Base-by-base conservation (phyloP, 2,888 invertebrate species). In the Pristionchus fissidentatus region DNA sequence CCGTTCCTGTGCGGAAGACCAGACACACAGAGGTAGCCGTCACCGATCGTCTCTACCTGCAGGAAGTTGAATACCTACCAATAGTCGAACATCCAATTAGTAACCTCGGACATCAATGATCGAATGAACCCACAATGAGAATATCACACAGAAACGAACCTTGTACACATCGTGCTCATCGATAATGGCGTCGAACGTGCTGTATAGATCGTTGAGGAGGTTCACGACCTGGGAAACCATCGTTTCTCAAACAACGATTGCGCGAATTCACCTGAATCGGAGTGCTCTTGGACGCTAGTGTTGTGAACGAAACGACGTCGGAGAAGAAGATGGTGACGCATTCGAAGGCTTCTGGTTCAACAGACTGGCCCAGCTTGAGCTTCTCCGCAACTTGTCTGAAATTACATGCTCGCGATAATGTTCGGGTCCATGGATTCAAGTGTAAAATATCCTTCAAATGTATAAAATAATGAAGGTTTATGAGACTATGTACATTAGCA, bases 161-260 rank as follows among this genome's bases (percentile, higher is more conserved):
- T 91, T 91, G 85, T 91, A 91, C 55, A 89, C 89, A 84, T 89
- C 89, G 75, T 89, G 88, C 46, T 88, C 86, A 41, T 90, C 91
- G 70, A 91, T 91, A 77, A 90, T 88, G 0, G 87, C 88, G 78
- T 91, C 91, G 60, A 90, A 90, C 3, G 87, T 88, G 0, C 91
- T 89, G 87, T 92, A 92, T 15, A 92, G 86, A 81, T 90, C 89
- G 85, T 91, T 91, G 66, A 91, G 87, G 22, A 91, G 85, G 55
- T 88, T 91, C 22, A 91, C 91, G 26, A 90, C 90, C 84, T 86
- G 78, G n/a, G 22, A 2, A 8, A n/a, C n/a, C 10, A 38, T 29
- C 22, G 4, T 41, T 15, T 8, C 10, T n/a, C 10, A 10, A 8
- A 35, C 7, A 19, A 15, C 10, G 41, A 13, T 5, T 3, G 8